Base-by-base conservation (phyloP, 2,113 vertebrate species). In the Nycticryphes semicollaris region DNA sequence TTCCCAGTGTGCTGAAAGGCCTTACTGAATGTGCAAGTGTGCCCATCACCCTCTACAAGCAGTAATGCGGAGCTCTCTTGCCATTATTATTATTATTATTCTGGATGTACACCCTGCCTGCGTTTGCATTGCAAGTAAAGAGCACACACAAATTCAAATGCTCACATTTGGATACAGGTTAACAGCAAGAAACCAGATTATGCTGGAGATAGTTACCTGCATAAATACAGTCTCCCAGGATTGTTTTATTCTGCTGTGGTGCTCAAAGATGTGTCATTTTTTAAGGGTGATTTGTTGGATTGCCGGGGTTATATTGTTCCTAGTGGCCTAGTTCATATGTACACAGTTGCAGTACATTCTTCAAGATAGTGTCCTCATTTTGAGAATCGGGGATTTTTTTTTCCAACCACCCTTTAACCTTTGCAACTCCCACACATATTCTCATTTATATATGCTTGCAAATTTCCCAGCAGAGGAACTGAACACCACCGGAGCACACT, bases 401-500 rank as follows among this genome's bases (percentile, higher is more conserved):
- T n/a, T 9, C 62, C 19, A 63, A 16, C 70, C 60, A 31, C 35
- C 27, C 28, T 81, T 82, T 80, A 88, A 80, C 27, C 48, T 41
- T 70, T 56, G 30, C 37, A 88, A 43, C 23, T 45, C 59, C 67
- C 41, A 54, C 14, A 11, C 22, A n/a, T 6, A 12, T 24, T 83
- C 28, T 66, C 4, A 0, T 54, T 69, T 39, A 57, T 5, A 72
- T 14, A 51, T 0, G 4, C 41, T 62, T 69, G 31, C 28, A 63
- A 33, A 82, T 87, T 80, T 77, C 70, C 41, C 37, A 53, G 13
- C 31, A 76, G 45, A 66, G 12, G 14, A 73, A 50, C 9, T 6
- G 7, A 75, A 28, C 9, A 43, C 57, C 8, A 16, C 33, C 2
- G 74, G 21, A 82, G 50, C 31, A 27, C 30, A 2, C 0, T 14